Evolutionary conservation across 1,140 invertebrate genomes (phyloP).

Genomic region (Drosophila albomicans): DNA sequence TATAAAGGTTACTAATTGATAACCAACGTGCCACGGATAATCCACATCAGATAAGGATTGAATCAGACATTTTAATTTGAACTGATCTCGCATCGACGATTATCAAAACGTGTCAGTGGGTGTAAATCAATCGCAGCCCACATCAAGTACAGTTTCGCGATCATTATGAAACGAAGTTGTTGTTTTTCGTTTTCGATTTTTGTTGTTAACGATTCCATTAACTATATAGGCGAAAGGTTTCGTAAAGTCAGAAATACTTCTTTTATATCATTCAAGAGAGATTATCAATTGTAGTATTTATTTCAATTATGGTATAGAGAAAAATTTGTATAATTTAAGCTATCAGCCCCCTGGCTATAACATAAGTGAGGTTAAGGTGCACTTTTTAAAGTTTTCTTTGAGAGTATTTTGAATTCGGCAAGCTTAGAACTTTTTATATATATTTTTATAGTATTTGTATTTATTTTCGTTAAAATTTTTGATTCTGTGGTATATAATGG

Average conservation of each 20-base stretch:
- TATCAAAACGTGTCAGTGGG: constrained; percentile 1
- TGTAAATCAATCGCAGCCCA: background rate
- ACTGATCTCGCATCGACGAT: background rate
- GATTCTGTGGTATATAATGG: constrained; percentile 25
- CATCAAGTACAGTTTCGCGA: background rate
- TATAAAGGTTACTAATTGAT: constrained; percentile 71
- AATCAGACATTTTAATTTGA: constrained; percentile 3
- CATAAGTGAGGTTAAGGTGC: background rate
- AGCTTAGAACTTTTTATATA: background rate
- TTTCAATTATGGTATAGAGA: too few species aligned
- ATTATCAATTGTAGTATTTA: too few species aligned
- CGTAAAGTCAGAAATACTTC: too few species aligned
- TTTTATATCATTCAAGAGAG: too few species aligned
- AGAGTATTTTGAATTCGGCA: constrained; percentile 6
- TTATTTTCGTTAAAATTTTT: background rate
- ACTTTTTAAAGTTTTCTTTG: background rate
- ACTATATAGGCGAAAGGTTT: too few species aligned
- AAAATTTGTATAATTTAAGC: too few species aligned
- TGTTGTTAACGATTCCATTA: too few species aligned
- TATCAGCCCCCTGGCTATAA: too few species aligned
- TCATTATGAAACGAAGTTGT: background rate
- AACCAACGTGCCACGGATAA: constrained; percentile 31
- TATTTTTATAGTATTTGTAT: too few species aligned
- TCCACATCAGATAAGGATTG: constrained; percentile 34
- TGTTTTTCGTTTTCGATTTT: background rate